Base-by-base conservation (phyloP, 2,797 vertebrate species). In the Percopsis omiscomaycus region DNA sequence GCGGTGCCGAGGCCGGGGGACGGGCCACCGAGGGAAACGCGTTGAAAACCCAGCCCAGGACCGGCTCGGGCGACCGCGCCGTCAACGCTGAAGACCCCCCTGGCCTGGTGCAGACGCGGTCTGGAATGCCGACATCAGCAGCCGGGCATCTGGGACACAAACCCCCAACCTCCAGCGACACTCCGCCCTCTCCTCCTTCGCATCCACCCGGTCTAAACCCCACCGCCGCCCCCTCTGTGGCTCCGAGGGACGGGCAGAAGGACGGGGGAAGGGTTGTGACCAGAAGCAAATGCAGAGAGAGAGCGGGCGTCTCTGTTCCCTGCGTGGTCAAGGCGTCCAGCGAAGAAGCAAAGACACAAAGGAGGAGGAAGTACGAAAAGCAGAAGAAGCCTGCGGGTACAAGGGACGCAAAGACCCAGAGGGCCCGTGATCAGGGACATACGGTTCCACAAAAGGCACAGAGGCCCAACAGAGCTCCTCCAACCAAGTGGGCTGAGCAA, bases 371-470 rank as follows among this genome's bases (percentile, higher is more conserved):
- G 9, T 22, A 8, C 3, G 9, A 52, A 27, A n/a, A 27, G 22
- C 22, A 22, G 57, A 73, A 12, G 46, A 74, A 53, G 28, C 0
- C 5, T 3, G 3, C 0, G 32, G 6, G 48, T 1, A 3, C 6
- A 0, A 53, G n/a, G 9, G 6, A 54, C 0, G 0, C 4, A 0
- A 57, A 52, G 13, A 14, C 11, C 49, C 54, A 29, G 22, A 42
- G 5, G 0, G 1, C 14, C 4, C 2, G 1, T 6, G 61, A 61
- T 12, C 51, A 0, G 27, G 3, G 8, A 15, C 51, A 72, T 8
- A 45, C 42, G 29, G 54, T 8, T 10, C 5, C 54, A 42, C 13
- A 55, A 32, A 75, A 71, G 72, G 76, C 84, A 0, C 72, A 64
- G 67, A 61, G 15, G 3, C 69, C 83, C 16, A 53, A 53, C 6